Conservation (phyloP, 2,113 vertebrate genomes). For the Edolisoma coerulescens region DNA sequence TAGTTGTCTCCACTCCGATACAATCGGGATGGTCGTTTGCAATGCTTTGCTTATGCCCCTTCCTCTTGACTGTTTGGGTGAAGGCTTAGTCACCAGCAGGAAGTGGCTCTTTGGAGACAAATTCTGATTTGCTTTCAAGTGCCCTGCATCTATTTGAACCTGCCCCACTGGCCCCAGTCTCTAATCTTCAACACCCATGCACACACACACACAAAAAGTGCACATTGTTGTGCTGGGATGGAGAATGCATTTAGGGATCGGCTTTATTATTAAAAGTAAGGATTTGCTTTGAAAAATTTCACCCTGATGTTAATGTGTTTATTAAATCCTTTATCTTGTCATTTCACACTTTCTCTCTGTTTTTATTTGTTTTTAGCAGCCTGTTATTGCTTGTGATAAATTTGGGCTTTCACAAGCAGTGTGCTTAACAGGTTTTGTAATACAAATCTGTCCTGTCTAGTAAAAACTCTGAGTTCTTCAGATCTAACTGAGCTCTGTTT, state of each 20-base stretch:
- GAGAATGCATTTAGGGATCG: slow-evolving; percentile 44
- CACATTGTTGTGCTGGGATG: slow-evolving; percentile 13
- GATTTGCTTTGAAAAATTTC: slow-evolving; percentile 3
- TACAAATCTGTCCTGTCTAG: neutral
- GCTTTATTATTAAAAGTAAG: slow-evolving; percentile 61
- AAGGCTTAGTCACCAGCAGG: slow-evolving; percentile 65
- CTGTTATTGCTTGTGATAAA: neutral
- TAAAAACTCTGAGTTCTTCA: neutral
- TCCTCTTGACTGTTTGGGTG: slow-evolving; percentile 51
- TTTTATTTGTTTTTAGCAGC: slow-evolving; percentile 11
- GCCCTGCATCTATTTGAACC: slow-evolving; percentile 4
- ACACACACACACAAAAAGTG: neutral
- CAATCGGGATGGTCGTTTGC: slow-evolving; percentile 59
- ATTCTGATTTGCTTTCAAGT: slow-evolving; percentile 50
- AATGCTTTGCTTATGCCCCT: slow-evolving; percentile 60
- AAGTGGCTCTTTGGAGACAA: slow-evolving; percentile 61
- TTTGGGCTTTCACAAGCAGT: neutral
- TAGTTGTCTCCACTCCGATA: slow-evolving; percentile 70
- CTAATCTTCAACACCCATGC: slow-evolving; percentile 12
- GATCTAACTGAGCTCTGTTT: neutral
- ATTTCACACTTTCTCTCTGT: slow-evolving; percentile 39
- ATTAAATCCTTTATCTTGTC: slow-evolving; percentile 55
- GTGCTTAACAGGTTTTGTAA: neutral
- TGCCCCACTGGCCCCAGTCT: neutral
- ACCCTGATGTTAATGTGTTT: slow-evolving; percentile 29